Percentiles rank a stretch among this genome's conserved stretches.
Conservation (phyloP, 2,797 vertebrate genomes). For the Pagetopsis macropterus region DNA sequence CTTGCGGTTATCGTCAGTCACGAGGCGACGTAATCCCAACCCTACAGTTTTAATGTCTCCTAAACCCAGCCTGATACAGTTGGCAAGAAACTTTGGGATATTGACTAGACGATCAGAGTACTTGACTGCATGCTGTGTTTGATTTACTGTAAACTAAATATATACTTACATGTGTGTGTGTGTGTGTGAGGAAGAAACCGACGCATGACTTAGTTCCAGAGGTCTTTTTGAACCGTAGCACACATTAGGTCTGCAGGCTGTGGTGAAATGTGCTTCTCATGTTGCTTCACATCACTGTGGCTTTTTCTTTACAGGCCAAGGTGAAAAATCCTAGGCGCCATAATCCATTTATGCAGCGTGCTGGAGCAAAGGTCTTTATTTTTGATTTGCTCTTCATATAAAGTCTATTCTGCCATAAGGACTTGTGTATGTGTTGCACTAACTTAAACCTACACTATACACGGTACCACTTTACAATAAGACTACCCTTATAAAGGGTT, state of each 20-base stretch:
- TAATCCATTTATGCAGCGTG: conserved; percentile 70
- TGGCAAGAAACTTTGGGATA: not conserved
- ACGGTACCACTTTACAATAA: too few species aligned
- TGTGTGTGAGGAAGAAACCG: not conserved
- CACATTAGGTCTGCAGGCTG: not conserved
- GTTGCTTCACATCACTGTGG: not conserved
- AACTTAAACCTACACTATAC: too few species aligned
- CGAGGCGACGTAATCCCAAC: not conserved
- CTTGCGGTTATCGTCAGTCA: not conserved
- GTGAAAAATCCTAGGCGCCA: conserved; percentile 65
- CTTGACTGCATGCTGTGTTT: not conserved
- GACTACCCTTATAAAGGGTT: too few species aligned
- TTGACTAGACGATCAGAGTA: too few species aligned
- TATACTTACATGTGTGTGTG: not conserved
- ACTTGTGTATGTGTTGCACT: too few species aligned
- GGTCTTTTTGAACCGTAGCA: not conserved
- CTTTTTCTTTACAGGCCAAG: conserved; percentile 46
- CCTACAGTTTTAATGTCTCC: not conserved
- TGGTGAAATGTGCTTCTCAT: conserved; percentile 25
- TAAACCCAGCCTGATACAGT: not conserved
- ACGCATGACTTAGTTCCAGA: not conserved
- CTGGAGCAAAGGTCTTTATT: conserved; percentile 56
- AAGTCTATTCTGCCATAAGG: not conserved
- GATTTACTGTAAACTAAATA: not conserved
- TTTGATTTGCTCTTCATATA: not conserved